A percentile compares a stretch with the other conserved stretches of the same genome.
Conservation (phyloP, 2,888 invertebrate genomes). For the Phytoseiulus persimilis region DNA sequence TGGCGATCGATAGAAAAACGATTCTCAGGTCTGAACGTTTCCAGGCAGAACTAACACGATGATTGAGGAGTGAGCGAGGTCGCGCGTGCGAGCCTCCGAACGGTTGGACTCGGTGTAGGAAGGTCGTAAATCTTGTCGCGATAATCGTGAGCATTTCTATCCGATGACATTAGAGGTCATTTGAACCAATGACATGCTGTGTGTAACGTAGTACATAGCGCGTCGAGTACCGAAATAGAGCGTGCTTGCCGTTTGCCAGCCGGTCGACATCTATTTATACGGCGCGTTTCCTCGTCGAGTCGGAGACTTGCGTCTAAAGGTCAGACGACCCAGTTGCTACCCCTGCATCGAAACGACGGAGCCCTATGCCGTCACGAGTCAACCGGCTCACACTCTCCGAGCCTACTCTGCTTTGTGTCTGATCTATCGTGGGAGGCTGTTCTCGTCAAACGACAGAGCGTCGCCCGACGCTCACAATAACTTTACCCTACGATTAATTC, state of each 20-base stretch:
- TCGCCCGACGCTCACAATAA: no score
- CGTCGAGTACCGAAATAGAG: not conserved
- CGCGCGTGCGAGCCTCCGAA: not conserved
- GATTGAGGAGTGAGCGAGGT: not conserved
- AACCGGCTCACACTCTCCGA: no score
- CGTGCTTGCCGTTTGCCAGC: not conserved
- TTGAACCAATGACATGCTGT: not conserved
- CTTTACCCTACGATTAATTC: no score
- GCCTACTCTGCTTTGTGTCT: no score
- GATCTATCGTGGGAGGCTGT: no score
- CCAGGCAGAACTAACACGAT: not conserved
- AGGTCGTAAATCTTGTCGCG: not conserved
- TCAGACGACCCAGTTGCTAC: not conserved
- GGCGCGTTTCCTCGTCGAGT: not conserved
- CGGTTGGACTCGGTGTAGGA: not conserved
- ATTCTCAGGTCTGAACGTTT: not conserved
- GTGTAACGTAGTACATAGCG: not conserved
- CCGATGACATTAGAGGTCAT: not conserved
- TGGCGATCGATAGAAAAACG: not conserved
- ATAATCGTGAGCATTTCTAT: not conserved
- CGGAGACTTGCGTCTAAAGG: not conserved
- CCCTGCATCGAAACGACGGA: not conserved
- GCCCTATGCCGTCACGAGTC: no score
- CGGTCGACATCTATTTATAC: not conserved
- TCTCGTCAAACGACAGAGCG: no score